Conservation (phyloP, 2,113 vertebrate species). For the Ifrita kowaldi region DNA sequence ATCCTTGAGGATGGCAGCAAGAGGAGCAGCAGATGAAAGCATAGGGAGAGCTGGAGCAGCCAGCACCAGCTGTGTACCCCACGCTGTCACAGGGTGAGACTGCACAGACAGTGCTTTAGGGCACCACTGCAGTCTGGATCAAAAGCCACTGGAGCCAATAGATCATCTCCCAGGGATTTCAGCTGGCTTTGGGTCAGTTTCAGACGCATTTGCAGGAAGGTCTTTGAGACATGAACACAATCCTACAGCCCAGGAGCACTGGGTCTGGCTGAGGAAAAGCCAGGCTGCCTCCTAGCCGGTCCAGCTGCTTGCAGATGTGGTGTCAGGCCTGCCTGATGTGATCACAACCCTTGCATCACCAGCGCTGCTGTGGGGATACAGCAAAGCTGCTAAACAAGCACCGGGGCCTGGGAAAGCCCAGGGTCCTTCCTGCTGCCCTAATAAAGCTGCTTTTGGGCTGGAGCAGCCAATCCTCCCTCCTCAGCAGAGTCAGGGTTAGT, state of each 20-base stretch:
- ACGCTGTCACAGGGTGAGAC: not conserved
- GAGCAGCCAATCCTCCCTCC: not conserved
- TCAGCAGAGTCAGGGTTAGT: not conserved
- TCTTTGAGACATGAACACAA: not conserved
- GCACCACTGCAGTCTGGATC: not conserved
- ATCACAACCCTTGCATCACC: not conserved
- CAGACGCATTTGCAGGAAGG: not conserved
- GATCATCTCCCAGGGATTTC: not conserved
- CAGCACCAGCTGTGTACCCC: not conserved
- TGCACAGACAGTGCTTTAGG: not conserved
- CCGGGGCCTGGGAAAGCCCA: not conserved
- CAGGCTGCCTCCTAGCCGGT: not conserved
- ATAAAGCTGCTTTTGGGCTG: not conserved
- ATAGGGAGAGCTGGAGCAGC: not conserved
- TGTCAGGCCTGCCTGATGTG: not conserved
- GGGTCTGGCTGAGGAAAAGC: not conserved
- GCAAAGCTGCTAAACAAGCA: not conserved
- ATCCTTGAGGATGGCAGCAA: not conserved
- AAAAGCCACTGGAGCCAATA: not conserved
- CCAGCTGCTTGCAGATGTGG: not conserved
- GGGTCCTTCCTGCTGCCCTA: not conserved
- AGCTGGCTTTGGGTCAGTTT: not conserved
- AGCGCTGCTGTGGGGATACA: fast-evolving
- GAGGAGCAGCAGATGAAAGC: not conserved
- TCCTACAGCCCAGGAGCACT: not conserved